Evolutionary conservation across 2,797 vertebrate species (phyloP).

Genomic region (Echeneis naucrates): DNA sequence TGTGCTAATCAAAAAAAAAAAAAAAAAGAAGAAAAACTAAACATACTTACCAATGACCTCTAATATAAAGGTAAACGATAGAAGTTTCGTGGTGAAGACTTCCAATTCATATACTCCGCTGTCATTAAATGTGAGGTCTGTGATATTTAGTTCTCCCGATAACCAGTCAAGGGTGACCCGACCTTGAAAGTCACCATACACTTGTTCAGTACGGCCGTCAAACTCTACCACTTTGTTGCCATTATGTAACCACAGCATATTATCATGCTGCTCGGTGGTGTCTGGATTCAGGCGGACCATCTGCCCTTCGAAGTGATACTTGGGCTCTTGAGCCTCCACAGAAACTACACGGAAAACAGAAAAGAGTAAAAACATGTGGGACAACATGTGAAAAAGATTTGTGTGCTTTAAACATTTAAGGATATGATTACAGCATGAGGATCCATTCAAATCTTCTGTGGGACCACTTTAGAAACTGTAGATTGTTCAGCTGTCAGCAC

Average conservation of each 20-base stretch:
- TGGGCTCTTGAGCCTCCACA: background rate
- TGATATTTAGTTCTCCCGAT: constrained; percentile 61
- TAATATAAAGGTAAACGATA: accelerated
- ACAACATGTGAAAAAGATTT: background rate
- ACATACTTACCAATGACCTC: constrained; percentile 74
- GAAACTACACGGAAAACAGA: constrained; percentile 42
- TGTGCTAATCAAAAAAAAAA: background rate
- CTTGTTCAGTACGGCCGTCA: accelerated
- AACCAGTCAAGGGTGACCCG: constrained; percentile 44
- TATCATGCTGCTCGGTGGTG: accelerated
- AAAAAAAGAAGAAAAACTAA: too few species aligned
- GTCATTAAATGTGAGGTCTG: constrained; percentile 47
- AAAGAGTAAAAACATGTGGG: background rate
- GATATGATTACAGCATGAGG: background rate
- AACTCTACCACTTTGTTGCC: constrained; percentile 65
- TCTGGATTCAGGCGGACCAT: accelerated
- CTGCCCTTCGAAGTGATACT: constrained; percentile 36
- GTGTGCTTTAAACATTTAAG: background rate
- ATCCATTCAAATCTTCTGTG: background rate
- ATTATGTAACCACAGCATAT: constrained; percentile 74
- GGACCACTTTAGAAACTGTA: too few species aligned
- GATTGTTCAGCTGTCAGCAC: too few species aligned
- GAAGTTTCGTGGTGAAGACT: accelerated
- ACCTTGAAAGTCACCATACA: background rate
- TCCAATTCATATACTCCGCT: constrained; percentile 68